A percentile compares a stretch with the other conserved stretches of the same genome.
Evolutionary conservation across 2,797 vertebrate species (phyloP).

Genomic region (Sebastes jordani): DNA sequence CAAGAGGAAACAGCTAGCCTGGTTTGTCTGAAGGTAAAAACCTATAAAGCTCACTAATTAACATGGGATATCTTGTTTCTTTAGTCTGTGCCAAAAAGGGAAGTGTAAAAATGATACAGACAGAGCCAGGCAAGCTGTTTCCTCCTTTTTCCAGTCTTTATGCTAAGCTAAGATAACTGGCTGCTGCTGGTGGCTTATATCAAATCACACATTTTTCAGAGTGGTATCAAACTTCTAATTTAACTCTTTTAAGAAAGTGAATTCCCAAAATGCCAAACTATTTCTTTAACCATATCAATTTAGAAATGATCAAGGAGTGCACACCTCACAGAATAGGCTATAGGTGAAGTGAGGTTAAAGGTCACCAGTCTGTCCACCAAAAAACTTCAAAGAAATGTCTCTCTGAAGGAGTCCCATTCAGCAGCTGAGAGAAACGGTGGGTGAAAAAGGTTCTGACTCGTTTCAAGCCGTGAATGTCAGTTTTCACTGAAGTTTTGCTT

Average conservation of each 20-base stretch:
- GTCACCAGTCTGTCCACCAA: neutral
- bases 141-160: neutral
- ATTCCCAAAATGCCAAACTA: neutral
- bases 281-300: neutral
- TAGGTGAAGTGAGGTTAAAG: neutral
- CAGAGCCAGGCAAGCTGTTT: neutral
- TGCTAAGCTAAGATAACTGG: neutral
- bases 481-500: constrained; percentile 12
- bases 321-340: neutral
- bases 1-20: neutral
- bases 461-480: neutral
- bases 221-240: neutral
- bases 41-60: neutral
- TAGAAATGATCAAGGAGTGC: neutral
- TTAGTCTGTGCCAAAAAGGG: neutral
- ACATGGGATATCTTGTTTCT: neutral
- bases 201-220: neutral
- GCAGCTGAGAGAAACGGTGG: neutral
- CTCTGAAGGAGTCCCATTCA: neutral
- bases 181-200: neutral
- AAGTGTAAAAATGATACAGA: neutral
- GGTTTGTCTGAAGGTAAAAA: neutral
- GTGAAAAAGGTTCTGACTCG: neutral
- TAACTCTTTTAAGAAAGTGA: neutral
- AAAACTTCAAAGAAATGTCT: neutral